Evolutionary conservation across 2,888 invertebrate species (phyloP).

Genomic region (Tholera decimalis): DNA sequence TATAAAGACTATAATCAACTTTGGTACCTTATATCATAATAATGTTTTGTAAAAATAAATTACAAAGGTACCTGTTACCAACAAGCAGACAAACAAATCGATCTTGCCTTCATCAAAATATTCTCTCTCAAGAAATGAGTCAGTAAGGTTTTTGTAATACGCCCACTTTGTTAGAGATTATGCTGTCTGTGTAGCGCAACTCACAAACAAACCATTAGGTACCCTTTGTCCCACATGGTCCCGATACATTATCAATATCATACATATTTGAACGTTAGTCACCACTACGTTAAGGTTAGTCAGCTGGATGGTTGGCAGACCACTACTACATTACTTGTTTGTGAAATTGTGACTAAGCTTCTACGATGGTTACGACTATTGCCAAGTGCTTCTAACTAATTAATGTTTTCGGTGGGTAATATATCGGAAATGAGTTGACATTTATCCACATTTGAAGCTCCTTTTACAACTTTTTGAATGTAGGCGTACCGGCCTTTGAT

Average conservation of each 20-base stretch:
- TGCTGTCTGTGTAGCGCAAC: constrained; percentile 9
- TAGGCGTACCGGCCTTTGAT: constrained; percentile 30
- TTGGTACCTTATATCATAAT: constrained; percentile 2
- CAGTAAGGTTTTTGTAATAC: constrained; percentile 40
- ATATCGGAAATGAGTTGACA: neutral
- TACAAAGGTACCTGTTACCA: constrained; percentile 14
- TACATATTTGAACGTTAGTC: constrained; percentile 40
- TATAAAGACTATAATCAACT: constrained; percentile 29
- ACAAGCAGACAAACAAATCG: constrained; percentile 13
- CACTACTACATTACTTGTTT: neutral
- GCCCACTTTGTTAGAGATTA: constrained; percentile 38
- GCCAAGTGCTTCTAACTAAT: constrained; percentile 25
- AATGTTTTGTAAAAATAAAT: constrained; percentile 2
- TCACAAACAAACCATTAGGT: constrained; percentile 48
- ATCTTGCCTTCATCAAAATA: constrained; percentile 9
- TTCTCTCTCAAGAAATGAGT: constrained; percentile 10
- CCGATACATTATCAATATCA: constrained; percentile 48
- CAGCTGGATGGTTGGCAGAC: constrained; percentile 4
- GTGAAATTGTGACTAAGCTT: constrained; percentile 39
- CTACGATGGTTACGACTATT: constrained; percentile 6
- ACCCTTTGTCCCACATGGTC: constrained; percentile 22
- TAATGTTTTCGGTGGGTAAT: neutral
- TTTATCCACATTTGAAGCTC: neutral
- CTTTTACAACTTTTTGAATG: constrained; percentile 11
- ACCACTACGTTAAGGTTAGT: constrained; percentile 13